Base-by-base conservation (phyloP, 2,797 vertebrate species). In the Rhyacichthys aspro region DNA sequence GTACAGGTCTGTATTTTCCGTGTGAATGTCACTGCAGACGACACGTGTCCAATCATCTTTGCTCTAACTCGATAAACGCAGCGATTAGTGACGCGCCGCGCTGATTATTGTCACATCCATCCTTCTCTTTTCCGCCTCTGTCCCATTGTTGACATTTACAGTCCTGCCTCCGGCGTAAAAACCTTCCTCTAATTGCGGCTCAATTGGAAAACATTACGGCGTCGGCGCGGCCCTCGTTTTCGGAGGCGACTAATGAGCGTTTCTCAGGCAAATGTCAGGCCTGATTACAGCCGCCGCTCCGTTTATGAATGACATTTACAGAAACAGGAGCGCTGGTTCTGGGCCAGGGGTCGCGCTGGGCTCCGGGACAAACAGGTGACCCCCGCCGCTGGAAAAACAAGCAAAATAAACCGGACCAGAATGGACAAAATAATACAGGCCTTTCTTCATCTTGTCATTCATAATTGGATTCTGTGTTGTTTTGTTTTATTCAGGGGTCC, bases 191-290 rank as follows among this genome's bases (percentile, higher is more conserved):
- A 89, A 92, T 89, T 84, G 85, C 79, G 42, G 75, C 81, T n/a
- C 89, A 89, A 90, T 88, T 77, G 47, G 55, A 87, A n/a, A 81
- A 83, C 86, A 88, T 88, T 89, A 78, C 76, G 75, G 84, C 85
- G 81, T 86, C 79, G 69, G 75, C 67, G 73, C 70, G 67, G 65
- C 52, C 67, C 54, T 48, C 66, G 78, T 73, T 69, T 28, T 28
- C 23, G 74, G 72, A 71, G 65, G 71, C 82, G 83, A 78, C 83
- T 86, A 82, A 85, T 83, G 76, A 78, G 28, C 65, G 32, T 80
- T 82, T 66, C 43, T 59, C 55, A 78, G 54, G 59, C 67, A 90
- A 93, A 93, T 94, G 90, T 91, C 92, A 91, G 57, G 7, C 54
- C 48, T 81, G 83, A 92, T 91, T 67, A 76, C 60, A 34, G 58